These are phyloP conservation scores for Pyrrhia umbra DNA, from an alignment of 2,888 invertebrate species.

Conservation along the genomic window DNA sequence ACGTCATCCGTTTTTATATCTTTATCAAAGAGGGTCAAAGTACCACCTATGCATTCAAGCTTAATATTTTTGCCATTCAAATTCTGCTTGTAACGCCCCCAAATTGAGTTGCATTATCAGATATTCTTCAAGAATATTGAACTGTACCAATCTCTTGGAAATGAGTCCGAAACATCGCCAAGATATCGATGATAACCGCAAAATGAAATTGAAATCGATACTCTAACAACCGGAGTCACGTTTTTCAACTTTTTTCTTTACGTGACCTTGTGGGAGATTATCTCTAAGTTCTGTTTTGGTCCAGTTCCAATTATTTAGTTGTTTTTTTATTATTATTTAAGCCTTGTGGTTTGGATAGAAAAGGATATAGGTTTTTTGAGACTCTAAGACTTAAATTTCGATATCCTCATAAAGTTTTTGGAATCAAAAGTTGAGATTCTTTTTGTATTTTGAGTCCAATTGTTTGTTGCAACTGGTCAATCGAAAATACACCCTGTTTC, in stretches of 20 bases:
- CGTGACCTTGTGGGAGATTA: conserved; percentile 59
- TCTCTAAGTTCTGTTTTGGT: conserved; percentile 52
- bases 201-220: conserved; percentile 61
- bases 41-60: background rate
- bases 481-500: no score
- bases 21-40: background rate
- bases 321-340: conserved; percentile 42
- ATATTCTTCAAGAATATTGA: conserved; percentile 6
- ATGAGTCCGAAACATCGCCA: conserved; percentile 6
- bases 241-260: conserved; percentile 51
- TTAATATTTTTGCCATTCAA: background rate
- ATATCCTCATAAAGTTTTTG: no score
- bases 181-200: conserved; percentile 50
- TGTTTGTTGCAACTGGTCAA: no score
- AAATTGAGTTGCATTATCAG: conserved; percentile 23
- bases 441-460: no score
- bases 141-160: conserved; percentile 23
- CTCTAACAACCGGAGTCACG: conserved; percentile 54
- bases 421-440: no score
- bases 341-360: conserved; percentile 40
- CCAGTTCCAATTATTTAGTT: conserved; percentile 37
- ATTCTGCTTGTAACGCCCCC: conserved; percentile 21
- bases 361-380: conserved; percentile 11
- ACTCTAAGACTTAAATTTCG: no score
- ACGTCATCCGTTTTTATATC: background rate